A percentile compares a stretch with the other conserved stretches of the same genome.
phyloP scores from a whole-genome alignment of 1,140 invertebrate species.

The Holcopasites calliopsidis region DNA sequence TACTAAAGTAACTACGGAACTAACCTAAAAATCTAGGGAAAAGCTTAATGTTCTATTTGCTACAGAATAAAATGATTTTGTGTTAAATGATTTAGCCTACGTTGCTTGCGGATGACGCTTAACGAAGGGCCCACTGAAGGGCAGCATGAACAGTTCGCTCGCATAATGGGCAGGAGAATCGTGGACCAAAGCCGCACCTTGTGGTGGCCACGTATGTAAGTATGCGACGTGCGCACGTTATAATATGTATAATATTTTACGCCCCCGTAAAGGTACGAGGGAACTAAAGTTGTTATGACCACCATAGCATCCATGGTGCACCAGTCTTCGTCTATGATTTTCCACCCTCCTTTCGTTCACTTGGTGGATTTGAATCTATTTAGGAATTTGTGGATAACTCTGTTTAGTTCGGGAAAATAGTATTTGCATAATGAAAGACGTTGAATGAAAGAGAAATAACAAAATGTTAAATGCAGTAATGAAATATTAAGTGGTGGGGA shows the following conservation, averaged over 20 bases:
- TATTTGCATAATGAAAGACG: too few relatives aligned
- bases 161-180: conserved; percentile 73
- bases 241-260: too few relatives aligned
- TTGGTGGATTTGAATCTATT: neutral
- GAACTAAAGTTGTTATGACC: conserved; percentile 74
- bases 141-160: conserved; percentile 61
- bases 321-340: conserved; percentile 40
- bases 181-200: conserved; percentile 75
- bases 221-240: conserved; percentile 52
- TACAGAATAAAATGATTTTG: too few relatives aligned
- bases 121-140: conserved; percentile 59
- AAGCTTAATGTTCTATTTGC: too few relatives aligned
- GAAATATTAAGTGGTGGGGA: too few relatives aligned
- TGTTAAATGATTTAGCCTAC: too few relatives aligned
- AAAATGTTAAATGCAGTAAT: too few relatives aligned
- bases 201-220: conserved; percentile 53
- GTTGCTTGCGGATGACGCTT: conserved; percentile 62
- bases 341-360: conserved; percentile 13
- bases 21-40: too few relatives aligned
- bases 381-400: neutral
- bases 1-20: too few relatives aligned
- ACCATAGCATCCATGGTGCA: conserved; percentile 61
- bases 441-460: too few relatives aligned
- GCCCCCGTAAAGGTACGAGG: conserved; percentile 71
- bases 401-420: too few relatives aligned